phyloP scores from a whole-genome alignment of 2,113 vertebrate genomes.

The Syrrhaptes paradoxus region DNA sequence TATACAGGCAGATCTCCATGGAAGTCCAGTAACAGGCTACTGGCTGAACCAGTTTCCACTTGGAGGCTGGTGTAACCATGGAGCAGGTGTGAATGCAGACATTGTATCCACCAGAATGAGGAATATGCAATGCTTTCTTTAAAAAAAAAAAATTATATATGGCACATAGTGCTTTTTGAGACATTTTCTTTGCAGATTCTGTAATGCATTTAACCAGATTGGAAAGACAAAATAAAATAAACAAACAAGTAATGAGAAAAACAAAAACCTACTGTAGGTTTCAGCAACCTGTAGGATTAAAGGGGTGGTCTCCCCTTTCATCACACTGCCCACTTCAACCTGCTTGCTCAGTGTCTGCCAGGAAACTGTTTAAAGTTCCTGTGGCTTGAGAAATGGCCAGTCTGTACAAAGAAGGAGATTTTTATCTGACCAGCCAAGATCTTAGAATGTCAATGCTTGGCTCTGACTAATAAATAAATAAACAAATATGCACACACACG shows the following conservation, averaged over 20 bases:
- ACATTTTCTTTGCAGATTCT: background rate
- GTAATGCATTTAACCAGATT: background rate
- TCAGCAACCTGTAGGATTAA: constrained; percentile 56
- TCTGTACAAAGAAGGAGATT: constrained; percentile 60
- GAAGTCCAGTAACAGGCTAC: background rate
- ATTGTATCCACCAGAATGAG: constrained; percentile 19
- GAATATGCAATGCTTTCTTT: background rate
- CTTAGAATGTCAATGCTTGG: constrained; percentile 50
- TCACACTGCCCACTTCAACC: constrained; percentile 63
- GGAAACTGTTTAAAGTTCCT: constrained; percentile 74
- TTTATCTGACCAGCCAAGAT: constrained; percentile 57
- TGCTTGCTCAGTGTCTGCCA: constrained; percentile 51
- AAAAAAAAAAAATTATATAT: background rate
- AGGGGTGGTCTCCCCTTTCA: constrained; percentile 51
- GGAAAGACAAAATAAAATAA: background rate
- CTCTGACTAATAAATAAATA: constrained; percentile 34
- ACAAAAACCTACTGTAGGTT: constrained; percentile 7
- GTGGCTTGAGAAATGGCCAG: constrained; percentile 71
- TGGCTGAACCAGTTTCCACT: background rate
- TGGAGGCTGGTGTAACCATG: background rate
- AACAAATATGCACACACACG: background rate
- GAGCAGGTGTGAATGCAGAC: constrained; percentile 39
- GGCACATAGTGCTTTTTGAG: background rate
- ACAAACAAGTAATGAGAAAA: background rate
- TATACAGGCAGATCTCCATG: constrained; percentile 15